A percentile compares a stretch with the other conserved stretches of the same genome.
These are phyloP conservation scores for Tenebrosternarchus preto DNA, from an alignment of 2,113 vertebrate species.

Conservation along the genomic window DNA sequence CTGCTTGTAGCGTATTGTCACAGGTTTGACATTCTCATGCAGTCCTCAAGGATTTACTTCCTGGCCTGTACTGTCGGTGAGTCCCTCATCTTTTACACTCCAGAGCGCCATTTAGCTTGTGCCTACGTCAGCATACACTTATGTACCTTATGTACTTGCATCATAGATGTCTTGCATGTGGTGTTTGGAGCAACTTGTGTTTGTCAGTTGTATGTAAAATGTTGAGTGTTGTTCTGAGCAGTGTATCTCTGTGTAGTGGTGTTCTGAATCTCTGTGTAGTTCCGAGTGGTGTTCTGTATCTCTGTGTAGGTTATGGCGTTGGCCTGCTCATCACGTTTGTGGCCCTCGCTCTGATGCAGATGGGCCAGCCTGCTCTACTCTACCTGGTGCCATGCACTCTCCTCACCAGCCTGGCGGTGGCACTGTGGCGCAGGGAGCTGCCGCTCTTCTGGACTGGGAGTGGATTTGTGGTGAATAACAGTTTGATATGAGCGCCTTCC, in stretches of 20 bases:
- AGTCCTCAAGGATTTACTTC: constrained; percentile 91
- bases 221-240: no score
- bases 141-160: no score
- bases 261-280: no score
- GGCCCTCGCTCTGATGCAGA: constrained; percentile 92
- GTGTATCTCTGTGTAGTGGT: not conserved
- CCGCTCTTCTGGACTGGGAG: constrained; percentile 95
- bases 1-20: constrained; percentile 94
- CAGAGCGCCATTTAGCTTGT: not conserved
- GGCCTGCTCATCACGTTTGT: constrained; percentile 95
- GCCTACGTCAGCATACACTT: not conserved
- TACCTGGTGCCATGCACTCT: constrained; percentile 97
- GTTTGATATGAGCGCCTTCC: constrained; percentile 95
- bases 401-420: constrained; percentile 85
- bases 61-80: constrained; percentile 90
- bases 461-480: constrained; percentile 99
- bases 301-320: constrained; percentile 83
- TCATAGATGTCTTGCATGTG: no score
- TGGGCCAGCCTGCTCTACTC: constrained; percentile 90
- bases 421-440: constrained; percentile 90
- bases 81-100: no score
- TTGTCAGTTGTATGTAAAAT: no score
- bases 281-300: constrained; percentile 21
- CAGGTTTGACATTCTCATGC: constrained; percentile 92
- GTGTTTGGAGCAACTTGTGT: no score